Evolutionary conservation across 2,113 vertebrate species (phyloP), one percentile per base, ranked within the genome.

Genomic region (Oceanites oceanicus): DNA sequence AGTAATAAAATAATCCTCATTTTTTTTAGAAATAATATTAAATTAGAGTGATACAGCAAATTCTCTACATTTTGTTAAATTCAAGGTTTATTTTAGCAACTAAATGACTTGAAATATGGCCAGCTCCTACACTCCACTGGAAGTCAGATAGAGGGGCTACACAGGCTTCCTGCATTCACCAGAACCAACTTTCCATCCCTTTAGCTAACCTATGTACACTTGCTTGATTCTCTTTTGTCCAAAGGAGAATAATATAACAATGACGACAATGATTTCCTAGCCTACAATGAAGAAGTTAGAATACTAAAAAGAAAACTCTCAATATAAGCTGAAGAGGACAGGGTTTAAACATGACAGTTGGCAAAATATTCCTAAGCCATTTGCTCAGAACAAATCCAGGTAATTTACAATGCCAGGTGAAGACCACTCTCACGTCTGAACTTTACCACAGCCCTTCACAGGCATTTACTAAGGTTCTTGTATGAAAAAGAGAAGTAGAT

Each of bases 221-320:
- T 94, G n/a, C 76, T 84, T 94, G 73, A 93, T 97, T 96, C 65
- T 14, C 74, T 77, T 97, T 97, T 95, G n/a, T 97, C 62, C 56
- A 32, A 74, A 83, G 59, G n/a, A 83, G 53, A 86, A 53, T 55
- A 40, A 83, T 82, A 29, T 84, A 94, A 79, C 56, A 85, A 67
- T n/a, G 52, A 52, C 1, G 3, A 26, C 15, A 72, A 26, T 36
- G 21, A 75, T 77, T 88, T 79, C 56, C 40, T 82, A 86, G 36
- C 23, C 38, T 63, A 73, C 17, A 75, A 29, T 22, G 21, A 66
- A 86, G 44, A 91, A 38, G 9, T 63, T 92, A 76, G 59, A 89
- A 89, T 45, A 22, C 38, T 47, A 88, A 42, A 77, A 50, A 94
- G 53, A 92, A 92, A 91, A 77, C 17, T 90, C 25, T 44, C 8